Evolutionary conservation across 2,113 vertebrate genomes (phyloP).

Genomic region (Cottus gobio): DNA sequence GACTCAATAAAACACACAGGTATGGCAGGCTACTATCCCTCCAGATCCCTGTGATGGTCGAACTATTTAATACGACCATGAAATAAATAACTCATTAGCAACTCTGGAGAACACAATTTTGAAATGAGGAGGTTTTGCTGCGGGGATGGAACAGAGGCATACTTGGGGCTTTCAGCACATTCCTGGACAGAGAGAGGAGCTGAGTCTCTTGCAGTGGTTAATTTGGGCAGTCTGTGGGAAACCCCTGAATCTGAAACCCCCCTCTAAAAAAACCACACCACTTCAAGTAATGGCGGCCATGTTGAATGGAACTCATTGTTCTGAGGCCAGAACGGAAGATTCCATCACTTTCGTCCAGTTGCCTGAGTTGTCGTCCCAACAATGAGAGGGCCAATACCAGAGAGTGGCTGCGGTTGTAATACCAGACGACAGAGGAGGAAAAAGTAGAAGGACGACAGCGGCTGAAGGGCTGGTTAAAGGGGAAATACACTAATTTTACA

Average conservation of each 20-base stretch:
- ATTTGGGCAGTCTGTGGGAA: constrained; percentile 80
- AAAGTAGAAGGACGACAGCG: not conserved
- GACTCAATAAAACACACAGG: constrained; percentile 26
- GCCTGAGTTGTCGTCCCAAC: constrained; percentile 21
- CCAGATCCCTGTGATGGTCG: not conserved
- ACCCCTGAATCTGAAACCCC: constrained; percentile 69
- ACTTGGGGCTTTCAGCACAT: constrained; percentile 73
- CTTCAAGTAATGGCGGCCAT: constrained; percentile 60
- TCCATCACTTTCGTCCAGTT: constrained; percentile 55
- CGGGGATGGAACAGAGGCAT: constrained; percentile 54
- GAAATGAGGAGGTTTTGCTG: constrained; percentile 40
- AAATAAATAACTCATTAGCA: constrained; percentile 31
- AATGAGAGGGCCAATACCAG: constrained; percentile 29
- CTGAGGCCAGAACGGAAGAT: constrained; percentile 68
- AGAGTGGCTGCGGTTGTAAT: constrained; percentile 11
- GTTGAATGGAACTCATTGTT: constrained; percentile 78
- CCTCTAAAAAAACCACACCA: constrained; percentile 59
- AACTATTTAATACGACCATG: not conserved
- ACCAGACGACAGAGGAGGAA: constrained; percentile 19
- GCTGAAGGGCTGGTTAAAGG: constrained; percentile 6
- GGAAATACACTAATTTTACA: not conserved
- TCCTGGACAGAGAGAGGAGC: constrained; percentile 69
- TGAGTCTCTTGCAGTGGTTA: constrained; percentile 70
- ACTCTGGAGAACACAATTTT: constrained; percentile 18
- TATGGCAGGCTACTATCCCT: constrained; percentile 7